These are phyloP conservation scores for Trematocara zebra DNA, from an alignment of 2,113 vertebrate species.

Conservation along the genomic window DNA sequence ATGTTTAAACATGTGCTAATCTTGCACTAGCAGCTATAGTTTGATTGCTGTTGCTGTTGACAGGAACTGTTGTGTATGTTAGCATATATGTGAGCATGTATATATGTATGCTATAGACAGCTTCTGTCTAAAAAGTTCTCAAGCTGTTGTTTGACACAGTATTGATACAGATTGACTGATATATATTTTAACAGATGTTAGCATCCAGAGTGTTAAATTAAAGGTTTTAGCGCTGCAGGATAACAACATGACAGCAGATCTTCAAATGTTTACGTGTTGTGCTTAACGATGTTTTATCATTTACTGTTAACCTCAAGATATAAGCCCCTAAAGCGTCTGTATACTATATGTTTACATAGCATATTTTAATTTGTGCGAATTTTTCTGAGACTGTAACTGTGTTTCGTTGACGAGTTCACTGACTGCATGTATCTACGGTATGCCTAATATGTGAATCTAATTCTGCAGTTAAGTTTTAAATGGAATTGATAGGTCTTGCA, in stretches of 20 bases:
- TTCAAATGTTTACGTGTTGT: constrained; percentile 39
- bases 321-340: not conserved
- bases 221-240: not conserved
- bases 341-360: not conserved
- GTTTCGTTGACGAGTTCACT: not conserved
- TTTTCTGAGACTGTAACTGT: not conserved
- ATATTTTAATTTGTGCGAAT: not conserved
- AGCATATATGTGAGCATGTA: not conserved
- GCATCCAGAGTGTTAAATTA: not conserved
- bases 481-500: not conserved
- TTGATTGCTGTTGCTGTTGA: not conserved
- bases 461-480: not conserved
- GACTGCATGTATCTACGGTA: not conserved
- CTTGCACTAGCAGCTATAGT: not conserved
- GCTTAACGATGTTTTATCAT: not conserved
- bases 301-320: not conserved
- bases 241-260: not conserved
- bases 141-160: not conserved
- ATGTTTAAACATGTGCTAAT: not conserved
- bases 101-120: not conserved
- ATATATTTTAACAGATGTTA: not conserved
- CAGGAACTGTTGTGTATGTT: not conserved
- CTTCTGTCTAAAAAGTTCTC: constrained; percentile 34
- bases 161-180: not conserved
- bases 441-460: not conserved